Evolutionary conservation across 2,888 invertebrate species (phyloP).

Genomic region (Strigamia maritima): DNA sequence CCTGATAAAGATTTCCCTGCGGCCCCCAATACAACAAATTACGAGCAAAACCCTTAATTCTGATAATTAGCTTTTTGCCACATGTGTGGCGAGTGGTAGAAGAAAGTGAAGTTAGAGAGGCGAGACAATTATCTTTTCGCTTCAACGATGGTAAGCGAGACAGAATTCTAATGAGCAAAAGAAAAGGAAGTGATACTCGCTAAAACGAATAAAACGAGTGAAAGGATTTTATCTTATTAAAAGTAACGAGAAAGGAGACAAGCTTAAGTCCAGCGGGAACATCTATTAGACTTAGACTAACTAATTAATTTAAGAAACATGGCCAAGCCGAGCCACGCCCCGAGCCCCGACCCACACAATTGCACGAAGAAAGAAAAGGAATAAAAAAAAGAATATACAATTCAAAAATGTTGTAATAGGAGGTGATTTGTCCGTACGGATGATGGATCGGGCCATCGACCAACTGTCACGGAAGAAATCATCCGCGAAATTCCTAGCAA

Average conservation of each 20-base stretch:
- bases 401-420: neutral
- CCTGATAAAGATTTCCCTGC: constrained; percentile 12
- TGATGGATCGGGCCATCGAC: constrained; percentile 34
- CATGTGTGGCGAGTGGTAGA: constrained; percentile 27
- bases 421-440: constrained; percentile 34
- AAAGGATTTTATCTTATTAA: constrained; percentile 34
- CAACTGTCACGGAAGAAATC: constrained; percentile 31
- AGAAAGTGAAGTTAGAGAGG: constrained; percentile 7
- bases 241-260: constrained; percentile 31
- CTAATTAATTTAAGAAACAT: constrained; percentile 25
- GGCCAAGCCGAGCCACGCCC: too few species aligned
- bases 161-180: constrained; percentile 34
- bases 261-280: constrained; percentile 21
- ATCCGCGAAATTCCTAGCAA: constrained; percentile 32
- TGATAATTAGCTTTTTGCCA: constrained; percentile 32
- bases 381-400: neutral
- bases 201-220: neutral
- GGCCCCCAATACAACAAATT: constrained; percentile 17
- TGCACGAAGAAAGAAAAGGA: neutral
- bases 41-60: constrained; percentile 28
- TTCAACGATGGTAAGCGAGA: constrained; percentile 31
- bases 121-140: constrained; percentile 34
- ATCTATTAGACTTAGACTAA: constrained; percentile 28
- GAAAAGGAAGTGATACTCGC: neutral
- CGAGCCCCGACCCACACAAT: neutral